Evolutionary conservation across 2,888 invertebrate genomes (phyloP).

Genomic region (Drosophila colorata): DNA sequence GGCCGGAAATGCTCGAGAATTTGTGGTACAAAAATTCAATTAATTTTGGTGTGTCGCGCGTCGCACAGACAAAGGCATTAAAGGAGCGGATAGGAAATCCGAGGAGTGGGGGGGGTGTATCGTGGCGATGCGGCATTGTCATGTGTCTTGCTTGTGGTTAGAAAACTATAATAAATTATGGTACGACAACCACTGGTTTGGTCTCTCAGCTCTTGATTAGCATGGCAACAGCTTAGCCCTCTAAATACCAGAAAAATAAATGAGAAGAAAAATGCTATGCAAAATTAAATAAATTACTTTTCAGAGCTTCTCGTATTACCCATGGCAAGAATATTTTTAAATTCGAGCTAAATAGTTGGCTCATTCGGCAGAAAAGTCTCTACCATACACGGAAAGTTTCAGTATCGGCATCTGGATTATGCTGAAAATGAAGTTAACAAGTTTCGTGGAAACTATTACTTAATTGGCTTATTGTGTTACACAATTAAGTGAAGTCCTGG

Average conservation of each 20-base stretch:
- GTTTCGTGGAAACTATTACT: constrained; percentile 58
- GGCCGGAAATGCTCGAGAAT: constrained; percentile 71
- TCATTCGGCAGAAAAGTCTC: constrained; percentile 30
- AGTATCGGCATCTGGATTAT: constrained; percentile 49
- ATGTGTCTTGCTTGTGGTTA: constrained; percentile 63
- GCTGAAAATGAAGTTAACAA: constrained; percentile 57
- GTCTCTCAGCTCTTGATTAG: constrained; percentile 50
- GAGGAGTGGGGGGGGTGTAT: neutral
- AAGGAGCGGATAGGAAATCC: neutral
- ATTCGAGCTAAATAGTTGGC: constrained; percentile 47
- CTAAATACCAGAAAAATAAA: constrained; percentile 14
- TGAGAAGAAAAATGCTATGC: constrained; percentile 11
- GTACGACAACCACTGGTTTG: constrained; percentile 61
- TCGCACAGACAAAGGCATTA: constrained; percentile 39
- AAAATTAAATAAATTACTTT: constrained; percentile 58
- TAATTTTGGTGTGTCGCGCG: constrained; percentile 63
- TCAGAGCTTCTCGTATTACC: constrained; percentile 26
- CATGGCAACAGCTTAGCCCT: constrained; percentile 33
- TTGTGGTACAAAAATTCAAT: constrained; percentile 80
- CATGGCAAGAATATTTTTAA: constrained; percentile 27
- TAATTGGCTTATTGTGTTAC: constrained; percentile 67
- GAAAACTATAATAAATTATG: constrained; percentile 80
- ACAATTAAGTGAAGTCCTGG: constrained; percentile 46
- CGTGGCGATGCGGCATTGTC: constrained; percentile 52
- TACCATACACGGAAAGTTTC: constrained; percentile 26